A percentile compares a stretch with the other conserved stretches of the same genome.
These are phyloP conservation scores for Labeo rohita DNA, from an alignment of 2,113 vertebrate genomes.

Conservation along the genomic window DNA sequence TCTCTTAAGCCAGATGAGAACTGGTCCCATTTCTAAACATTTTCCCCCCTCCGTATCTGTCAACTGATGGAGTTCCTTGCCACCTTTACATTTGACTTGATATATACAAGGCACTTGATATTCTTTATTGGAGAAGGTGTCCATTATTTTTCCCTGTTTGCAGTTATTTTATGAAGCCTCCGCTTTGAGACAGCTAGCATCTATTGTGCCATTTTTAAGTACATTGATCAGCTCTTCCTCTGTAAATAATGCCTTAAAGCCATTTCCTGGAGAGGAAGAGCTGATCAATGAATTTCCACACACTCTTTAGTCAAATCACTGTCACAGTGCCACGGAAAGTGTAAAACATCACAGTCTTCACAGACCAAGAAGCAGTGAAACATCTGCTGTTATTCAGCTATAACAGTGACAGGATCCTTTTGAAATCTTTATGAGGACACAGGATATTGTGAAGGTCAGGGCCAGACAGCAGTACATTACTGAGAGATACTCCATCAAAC, in stretches of 20 bases:
- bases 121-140: not conserved
- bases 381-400: not conserved
- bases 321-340: too few species aligned
- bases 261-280: not conserved
- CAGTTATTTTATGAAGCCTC: not conserved
- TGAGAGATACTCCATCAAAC: not conserved
- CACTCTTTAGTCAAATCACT: too few species aligned
- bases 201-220: not conserved
- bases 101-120: not conserved
- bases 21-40: not conserved
- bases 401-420: not conserved
- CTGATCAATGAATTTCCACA: not conserved
- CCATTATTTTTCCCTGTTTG: not conserved
- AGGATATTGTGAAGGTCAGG: not conserved
- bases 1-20: too few species aligned
- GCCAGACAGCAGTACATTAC: not conserved
- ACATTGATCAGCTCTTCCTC: too few species aligned
- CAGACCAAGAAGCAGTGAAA: not conserved
- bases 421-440: not conserved
- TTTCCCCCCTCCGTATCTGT: not conserved
- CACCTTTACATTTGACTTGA: not conserved
- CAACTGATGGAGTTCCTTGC: not conserved
- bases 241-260: too few species aligned
- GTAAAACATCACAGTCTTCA: too few species aligned
- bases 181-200: not conserved